Percentiles rank a stretch among this genome's conserved stretches.
phyloP scores from a whole-genome alignment of 2,797 vertebrate genomes.

The Gymnothorax javanicus region DNA sequence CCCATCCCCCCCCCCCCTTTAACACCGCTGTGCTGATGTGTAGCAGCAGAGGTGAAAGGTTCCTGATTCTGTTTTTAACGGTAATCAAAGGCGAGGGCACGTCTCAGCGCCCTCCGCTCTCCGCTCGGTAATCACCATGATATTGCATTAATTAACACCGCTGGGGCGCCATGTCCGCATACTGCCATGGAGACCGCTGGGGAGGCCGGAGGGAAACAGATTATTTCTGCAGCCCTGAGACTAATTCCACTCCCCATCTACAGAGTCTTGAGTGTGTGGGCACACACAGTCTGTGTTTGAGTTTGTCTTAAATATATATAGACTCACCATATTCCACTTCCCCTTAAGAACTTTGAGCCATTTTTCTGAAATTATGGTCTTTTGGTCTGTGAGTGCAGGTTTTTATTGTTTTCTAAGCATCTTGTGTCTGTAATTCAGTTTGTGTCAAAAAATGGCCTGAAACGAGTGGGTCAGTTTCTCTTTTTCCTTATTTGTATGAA shows the following conservation, averaged over 20 bases:
- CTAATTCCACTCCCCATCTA: not conserved
- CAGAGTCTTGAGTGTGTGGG: not conserved
- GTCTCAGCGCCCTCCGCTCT: not conserved
- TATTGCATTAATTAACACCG: not conserved
- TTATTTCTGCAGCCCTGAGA: not conserved
- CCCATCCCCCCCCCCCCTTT: not conserved
- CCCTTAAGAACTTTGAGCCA: constrained; percentile 43
- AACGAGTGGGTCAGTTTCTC: not conserved
- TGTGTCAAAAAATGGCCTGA: not conserved
- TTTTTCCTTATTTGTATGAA: not conserved
- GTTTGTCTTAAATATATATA: not conserved
- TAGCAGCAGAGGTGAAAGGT: not conserved
- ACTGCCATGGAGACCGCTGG: not conserved
- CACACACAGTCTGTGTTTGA: constrained; percentile 31
- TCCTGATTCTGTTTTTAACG: not conserved
- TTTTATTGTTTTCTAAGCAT: not conserved
- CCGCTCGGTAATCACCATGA: not conserved
- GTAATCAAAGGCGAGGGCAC: constrained; percentile 4
- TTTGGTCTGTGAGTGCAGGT: not conserved
- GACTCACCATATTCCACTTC: not conserved
- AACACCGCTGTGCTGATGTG: not conserved
- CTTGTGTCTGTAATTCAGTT: not conserved
- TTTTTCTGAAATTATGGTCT: constrained; percentile 29
- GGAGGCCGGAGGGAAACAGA: not conserved
- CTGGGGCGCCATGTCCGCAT: not conserved